Evolutionary conservation across 2,888 invertebrate genomes (phyloP), one percentile per base, ranked within the genome.

Genomic region (Bedellia somnulentella): DNA sequence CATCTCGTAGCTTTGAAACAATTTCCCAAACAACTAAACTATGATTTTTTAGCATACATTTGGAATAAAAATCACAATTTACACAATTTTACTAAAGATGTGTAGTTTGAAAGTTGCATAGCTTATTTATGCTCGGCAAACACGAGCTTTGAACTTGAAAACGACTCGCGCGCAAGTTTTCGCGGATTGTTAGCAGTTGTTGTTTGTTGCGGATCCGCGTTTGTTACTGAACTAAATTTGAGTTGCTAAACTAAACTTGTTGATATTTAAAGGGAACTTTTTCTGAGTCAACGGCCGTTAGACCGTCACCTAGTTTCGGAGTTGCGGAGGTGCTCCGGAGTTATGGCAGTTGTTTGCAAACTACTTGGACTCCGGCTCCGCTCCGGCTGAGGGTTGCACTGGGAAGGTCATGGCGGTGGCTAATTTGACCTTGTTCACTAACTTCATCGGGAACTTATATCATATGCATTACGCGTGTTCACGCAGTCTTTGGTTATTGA

Each of bases 231-330:
- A 75, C 75, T 71, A 71, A 75, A 73, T 73, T 75, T 71, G 71
- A 73, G 73, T 71, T 70, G 67, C 62, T 68, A 60, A 70, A 71
- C 71, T 71, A 66, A 70, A 73, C 60, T 75, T 71, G 68, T 55
- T 63, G 73, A 73, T 75, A 73, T 75, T 75, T 73, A 73, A 75
- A 73, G 66, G 50, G 66, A 75, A 75, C 68, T 75, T 75, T 75
- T 73, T 75, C 73, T 64, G 63, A 73, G 75, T 75, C 75, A 73
- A 75, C 63, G 75, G 67, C 71, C 70, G 47, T 55, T 59, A 56
- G 66, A 64, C 67, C 67, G 75, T 75, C 71, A 71, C 75, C 75
- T 67, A 73, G 75, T 75, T 75, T 68, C 63, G 49, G 73, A 70
- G 67, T 63, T 62, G 60, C 62, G 55, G 31, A 31, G 35, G 31